These are phyloP conservation scores for Linurgus olivaceus DNA, from an alignment of 2,797 vertebrate species.

Conservation along the genomic window DNA sequence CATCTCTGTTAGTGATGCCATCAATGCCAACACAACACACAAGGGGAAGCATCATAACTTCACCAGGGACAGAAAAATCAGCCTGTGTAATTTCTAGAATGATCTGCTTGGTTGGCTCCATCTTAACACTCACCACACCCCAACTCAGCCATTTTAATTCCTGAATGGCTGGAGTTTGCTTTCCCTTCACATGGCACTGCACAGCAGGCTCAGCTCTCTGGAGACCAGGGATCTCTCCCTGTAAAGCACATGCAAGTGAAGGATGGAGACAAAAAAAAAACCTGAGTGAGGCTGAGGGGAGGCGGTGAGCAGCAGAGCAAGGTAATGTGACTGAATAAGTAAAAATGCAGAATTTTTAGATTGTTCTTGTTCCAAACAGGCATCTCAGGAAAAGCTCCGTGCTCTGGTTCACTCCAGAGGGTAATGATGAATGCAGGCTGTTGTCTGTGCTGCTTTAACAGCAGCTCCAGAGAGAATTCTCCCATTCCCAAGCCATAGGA, in stretches of 20 bases:
- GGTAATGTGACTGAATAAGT: neutral
- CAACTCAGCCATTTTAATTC: constrained; percentile 37
- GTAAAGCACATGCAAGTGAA: neutral
- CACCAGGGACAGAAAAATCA: neutral
- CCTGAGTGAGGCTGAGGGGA: neutral
- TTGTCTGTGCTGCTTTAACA: neutral
- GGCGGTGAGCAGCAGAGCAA: neutral
- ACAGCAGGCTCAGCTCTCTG: neutral
- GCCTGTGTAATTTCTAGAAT: neutral
- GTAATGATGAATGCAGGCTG: neutral
- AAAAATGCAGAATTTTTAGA: neutral
- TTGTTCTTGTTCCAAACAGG: neutral
- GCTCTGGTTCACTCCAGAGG: neutral
- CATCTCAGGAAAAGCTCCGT: neutral
- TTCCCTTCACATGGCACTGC: neutral
- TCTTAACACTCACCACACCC: neutral
- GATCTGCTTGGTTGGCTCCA: constrained; percentile 18
- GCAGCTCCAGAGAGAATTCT: neutral
- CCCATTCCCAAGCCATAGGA: neutral
- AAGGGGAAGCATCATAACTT: neutral
- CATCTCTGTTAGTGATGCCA: neutral
- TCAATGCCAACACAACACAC: neutral
- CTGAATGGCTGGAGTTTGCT: neutral
- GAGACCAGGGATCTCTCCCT: neutral
- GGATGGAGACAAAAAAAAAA: neutral